These are phyloP conservation scores for Urocynchramus pylzowi DNA, from an alignment of 2,113 vertebrate species.

Conservation along the genomic window DNA sequence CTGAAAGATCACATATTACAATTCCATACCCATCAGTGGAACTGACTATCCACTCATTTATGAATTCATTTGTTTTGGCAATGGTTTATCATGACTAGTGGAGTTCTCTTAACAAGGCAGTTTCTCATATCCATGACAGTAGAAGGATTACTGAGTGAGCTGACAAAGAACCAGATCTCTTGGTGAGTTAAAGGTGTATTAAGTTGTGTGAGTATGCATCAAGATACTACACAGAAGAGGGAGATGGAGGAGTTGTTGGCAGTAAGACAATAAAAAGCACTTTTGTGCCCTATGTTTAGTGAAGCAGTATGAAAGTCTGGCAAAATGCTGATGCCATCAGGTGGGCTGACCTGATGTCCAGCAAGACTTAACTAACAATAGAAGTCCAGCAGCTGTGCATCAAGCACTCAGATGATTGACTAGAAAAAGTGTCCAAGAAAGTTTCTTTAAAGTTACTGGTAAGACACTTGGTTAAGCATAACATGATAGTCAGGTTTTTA, in stretches of 20 bases:
- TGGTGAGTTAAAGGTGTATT: not conserved
- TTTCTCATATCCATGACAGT: not conserved
- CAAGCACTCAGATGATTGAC: not conserved
- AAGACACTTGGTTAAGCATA: not conserved
- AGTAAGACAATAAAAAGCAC: not conserved
- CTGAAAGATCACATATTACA: not conserved
- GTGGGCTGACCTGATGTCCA: not conserved
- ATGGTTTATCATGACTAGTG: not conserved
- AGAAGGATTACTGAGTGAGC: not conserved
- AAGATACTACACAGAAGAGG: not conserved
- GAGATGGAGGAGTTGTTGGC: not conserved
- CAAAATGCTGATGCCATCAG: not conserved
- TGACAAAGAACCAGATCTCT: not conserved
- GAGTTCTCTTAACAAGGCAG: not conserved
- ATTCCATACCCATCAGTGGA: not conserved
- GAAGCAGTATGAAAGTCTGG: not conserved
- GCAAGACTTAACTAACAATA: not conserved
- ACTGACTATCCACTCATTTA: not conserved
- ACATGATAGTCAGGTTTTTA: not conserved
- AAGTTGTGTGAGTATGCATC: not conserved
- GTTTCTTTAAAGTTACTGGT: not conserved
- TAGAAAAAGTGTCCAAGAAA: not conserved
- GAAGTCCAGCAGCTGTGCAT: not conserved
- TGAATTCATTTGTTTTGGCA: not conserved
- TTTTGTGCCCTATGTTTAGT: not conserved